Conservation (phyloP, 2,113 vertebrate species). For the Camarhynchus parvulus region DNA sequence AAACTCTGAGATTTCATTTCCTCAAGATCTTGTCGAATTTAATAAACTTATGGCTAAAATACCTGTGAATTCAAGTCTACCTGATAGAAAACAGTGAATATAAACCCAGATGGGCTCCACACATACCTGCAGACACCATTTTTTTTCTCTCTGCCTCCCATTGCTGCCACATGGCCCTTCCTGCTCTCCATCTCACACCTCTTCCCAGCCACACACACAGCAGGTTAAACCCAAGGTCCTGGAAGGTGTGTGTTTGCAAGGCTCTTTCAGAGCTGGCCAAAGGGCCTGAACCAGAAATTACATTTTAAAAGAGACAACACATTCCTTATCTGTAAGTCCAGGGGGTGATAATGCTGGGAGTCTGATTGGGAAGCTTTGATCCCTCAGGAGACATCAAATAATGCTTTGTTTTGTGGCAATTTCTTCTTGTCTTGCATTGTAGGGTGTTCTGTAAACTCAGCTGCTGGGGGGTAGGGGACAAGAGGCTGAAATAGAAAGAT, state of each 20-base stretch:
- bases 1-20: not conserved
- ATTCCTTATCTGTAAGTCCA: not conserved
- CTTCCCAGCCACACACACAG: not conserved
- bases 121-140: not conserved
- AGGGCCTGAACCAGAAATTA: not conserved
- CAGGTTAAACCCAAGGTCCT: not conserved
- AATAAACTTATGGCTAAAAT: not conserved
- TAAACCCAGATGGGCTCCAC: not conserved
- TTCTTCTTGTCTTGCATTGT: slow-evolving; percentile 9
- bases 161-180: not conserved
- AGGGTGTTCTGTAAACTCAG: not conserved
- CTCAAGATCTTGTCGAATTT: not conserved
- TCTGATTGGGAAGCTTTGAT: not conserved
- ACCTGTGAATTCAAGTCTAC: not conserved
- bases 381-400: not conserved
- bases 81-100: not conserved
- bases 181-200: not conserved
- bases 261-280: not conserved
- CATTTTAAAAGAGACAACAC: not conserved
- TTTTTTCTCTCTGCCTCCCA: not conserved
- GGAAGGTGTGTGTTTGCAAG: not conserved
- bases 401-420: not conserved
- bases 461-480: not conserved
- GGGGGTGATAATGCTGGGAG: not conserved
- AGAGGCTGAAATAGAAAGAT: not conserved